Base-by-base conservation (phyloP, 1,140 invertebrate species). In the Ceratoteleas bidentatus region DNA sequence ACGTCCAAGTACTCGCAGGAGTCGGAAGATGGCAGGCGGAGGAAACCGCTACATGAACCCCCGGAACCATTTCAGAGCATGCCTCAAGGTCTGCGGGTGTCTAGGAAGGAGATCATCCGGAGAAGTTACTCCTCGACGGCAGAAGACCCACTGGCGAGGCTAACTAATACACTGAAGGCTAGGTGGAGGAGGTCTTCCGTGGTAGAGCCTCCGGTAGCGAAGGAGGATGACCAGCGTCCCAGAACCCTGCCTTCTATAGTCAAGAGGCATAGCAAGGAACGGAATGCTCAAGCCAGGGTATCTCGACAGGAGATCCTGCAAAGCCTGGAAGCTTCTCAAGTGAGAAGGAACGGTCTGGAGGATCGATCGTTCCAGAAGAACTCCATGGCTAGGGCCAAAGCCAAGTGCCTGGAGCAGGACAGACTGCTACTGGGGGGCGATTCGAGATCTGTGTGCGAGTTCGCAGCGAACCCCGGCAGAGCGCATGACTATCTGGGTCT, bases 281-380 rank as follows among this genome's bases (percentile, higher is more conserved):
- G 32, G 78, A 81, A 58, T 49, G 43, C 11, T 14, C 58, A 15
- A 15, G 6, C 69, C 7, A 66, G 82, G 70, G 69, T 91, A 50
- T 91, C 90, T 0, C 72, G 90, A 0, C 90, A 90, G 50, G 88
- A 91, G 13, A 91, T 91, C 16, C 40, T 91, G 0, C 87, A 86
- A 9, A 83, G 85, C 64, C 52, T 87, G n/a, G 87, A 87, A 73
- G 74, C 47, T 52, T 16, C 47, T 47, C 6, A 61, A 13, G 69
- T 38, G 6, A 62, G 54, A 6, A 16, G 50, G 1, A 33, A 9
- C 13, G 49, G 33, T 36, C 0, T 74, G 5, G 72, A 72, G 34
- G 32, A 24, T 24, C 24, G 40, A 32, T 53, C 77, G 4, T 86
- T 85, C 45, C 74, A 83, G 0, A 88, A 87, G 34, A 86, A 85